phyloP scores from a whole-genome alignment of 92 coral and sea anemone genomes.

The Palythoa caribaeorum region DNA sequence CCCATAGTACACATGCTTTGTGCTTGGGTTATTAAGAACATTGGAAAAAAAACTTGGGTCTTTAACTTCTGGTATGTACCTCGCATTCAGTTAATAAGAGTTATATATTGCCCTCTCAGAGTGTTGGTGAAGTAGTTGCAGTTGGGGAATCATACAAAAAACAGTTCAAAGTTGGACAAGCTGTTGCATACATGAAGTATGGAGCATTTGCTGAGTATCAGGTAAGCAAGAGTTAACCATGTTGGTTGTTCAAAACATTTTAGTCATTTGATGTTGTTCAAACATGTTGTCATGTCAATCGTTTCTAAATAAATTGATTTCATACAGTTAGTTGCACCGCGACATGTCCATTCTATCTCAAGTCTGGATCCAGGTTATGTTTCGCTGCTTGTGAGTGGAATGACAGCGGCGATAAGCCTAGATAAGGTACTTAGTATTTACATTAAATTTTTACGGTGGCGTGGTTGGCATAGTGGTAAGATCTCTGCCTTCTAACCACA shows the following conservation, averaged over 20 bases:
- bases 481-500: too few relatives aligned
- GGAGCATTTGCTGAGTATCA: constrained; percentile 86
- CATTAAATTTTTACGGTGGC: too few relatives aligned
- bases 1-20: too few relatives aligned
- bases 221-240: constrained; percentile 42
- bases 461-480: too few relatives aligned
- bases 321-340: constrained; percentile 72
- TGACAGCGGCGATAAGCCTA: constrained; percentile 83
- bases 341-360: constrained; percentile 71
- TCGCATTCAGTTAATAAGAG: too few relatives aligned
- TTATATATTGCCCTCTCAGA: constrained; percentile 37
- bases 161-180: constrained; percentile 70
- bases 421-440: constrained; percentile 65
- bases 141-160: constrained; percentile 66
- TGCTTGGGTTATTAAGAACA: too few relatives aligned
- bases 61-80: too few relatives aligned
- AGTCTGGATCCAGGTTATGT: constrained; percentile 75
- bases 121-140: constrained; percentile 82
- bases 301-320: neutral
- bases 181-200: constrained; percentile 70
- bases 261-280: neutral
- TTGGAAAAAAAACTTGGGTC: too few relatives aligned
- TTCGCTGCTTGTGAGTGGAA: constrained; percentile 81
- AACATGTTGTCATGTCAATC: neutral
- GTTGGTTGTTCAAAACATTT: neutral